A percentile compares a stretch with the other conserved stretches of the same genome.
Evolutionary conservation across 2,113 vertebrate species (phyloP).

Genomic region (Malaclemys terrapin): DNA sequence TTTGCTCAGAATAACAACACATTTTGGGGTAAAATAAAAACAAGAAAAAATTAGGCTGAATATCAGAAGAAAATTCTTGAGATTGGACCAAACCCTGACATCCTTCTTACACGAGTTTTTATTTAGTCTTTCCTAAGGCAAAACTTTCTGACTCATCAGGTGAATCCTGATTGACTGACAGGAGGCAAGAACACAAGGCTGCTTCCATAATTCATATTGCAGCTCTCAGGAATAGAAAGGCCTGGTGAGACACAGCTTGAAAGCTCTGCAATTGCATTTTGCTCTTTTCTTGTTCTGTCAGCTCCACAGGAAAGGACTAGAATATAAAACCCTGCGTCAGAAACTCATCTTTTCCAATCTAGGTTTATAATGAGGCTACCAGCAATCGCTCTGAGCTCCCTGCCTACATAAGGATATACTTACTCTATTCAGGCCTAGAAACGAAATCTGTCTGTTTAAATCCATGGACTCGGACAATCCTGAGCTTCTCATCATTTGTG

Average conservation of each 20-base stretch:
- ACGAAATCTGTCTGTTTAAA: neutral
- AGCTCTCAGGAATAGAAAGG: neutral
- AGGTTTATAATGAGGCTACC: neutral
- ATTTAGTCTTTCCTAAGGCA: neutral
- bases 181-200: neutral
- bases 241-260: neutral
- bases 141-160: neutral
- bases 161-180: neutral
- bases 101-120: neutral
- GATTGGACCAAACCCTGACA: neutral
- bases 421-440: neutral
- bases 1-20: slow-evolving; percentile 8
- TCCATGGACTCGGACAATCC: neutral
- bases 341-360: neutral
- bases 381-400: neutral
- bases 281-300: neutral
- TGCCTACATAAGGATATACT: neutral
- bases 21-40: neutral
- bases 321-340: neutral
- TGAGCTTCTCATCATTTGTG: neutral
- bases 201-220: neutral
- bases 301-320: neutral
- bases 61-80: neutral
- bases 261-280: neutral
- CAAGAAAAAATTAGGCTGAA: neutral